A percentile compares a stretch with the other conserved stretches of the same genome.
phyloP scores from a whole-genome alignment of 2,797 vertebrate genomes.

The Pseudochaenichthys georgianus region DNA sequence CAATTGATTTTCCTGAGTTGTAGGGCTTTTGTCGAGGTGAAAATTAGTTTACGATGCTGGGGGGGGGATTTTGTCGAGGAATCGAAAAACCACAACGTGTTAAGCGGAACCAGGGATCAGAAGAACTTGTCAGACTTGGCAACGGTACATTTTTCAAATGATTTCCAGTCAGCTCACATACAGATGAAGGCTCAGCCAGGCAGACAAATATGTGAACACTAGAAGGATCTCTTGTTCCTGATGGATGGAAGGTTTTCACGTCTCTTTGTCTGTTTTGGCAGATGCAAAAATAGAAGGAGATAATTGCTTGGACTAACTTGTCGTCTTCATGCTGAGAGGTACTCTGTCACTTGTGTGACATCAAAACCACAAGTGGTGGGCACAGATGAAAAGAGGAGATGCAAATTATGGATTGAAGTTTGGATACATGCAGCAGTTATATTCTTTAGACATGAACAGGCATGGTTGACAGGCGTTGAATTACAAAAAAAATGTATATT shows the following conservation, averaged over 20 bases:
- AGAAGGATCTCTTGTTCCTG: slow-evolving; percentile 33
- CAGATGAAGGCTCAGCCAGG: slow-evolving; percentile 50
- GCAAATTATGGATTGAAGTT: slow-evolving; percentile 17
- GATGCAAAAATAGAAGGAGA: slow-evolving; percentile 37
- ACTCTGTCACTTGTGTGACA: slow-evolving; percentile 39
- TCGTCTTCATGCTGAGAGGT: slow-evolving; percentile 41
- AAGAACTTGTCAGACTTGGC: slow-evolving; percentile 68
- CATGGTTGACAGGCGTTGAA: background rate
- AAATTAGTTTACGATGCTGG: slow-evolving; percentile 46
- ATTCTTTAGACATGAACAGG: slow-evolving; percentile 6
- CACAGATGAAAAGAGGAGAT: slow-evolving; percentile 24
- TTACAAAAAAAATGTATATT: background rate
- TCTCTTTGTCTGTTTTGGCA: slow-evolving; percentile 27
- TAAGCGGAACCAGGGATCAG: slow-evolving; percentile 63
- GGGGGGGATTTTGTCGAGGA: slow-evolving; percentile 44
- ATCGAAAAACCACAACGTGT: slow-evolving; percentile 46
- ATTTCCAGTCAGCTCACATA: slow-evolving; percentile 57
- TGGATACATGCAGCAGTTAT: slow-evolving; percentile 9
- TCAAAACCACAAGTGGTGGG: slow-evolving; percentile 40
- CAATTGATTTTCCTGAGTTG: slow-evolving; percentile 42
- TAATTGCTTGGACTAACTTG: slow-evolving; percentile 47
- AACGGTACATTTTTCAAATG: slow-evolving; percentile 64
- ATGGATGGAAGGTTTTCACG: slow-evolving; percentile 44
- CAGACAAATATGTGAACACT: slow-evolving; percentile 35
- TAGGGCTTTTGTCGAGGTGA: slow-evolving; percentile 37